Conservation (phyloP, 1,140 invertebrate species). For the Hyphantria cunea region DNA sequence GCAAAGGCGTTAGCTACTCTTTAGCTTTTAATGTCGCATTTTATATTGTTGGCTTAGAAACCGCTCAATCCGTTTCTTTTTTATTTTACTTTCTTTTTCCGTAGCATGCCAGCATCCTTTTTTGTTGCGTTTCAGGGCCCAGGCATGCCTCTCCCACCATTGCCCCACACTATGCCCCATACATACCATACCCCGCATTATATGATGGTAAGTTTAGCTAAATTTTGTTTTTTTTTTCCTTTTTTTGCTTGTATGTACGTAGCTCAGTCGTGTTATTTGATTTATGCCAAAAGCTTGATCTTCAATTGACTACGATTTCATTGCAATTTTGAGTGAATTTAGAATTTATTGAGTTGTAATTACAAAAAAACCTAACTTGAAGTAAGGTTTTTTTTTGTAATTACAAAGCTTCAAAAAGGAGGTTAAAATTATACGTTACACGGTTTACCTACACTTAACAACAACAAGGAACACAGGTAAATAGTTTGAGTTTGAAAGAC, state of each 20-base stretch:
- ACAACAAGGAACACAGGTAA: neutral
- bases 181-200: conserved; percentile 77
- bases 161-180: conserved; percentile 77
- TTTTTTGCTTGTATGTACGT: conserved; percentile 33
- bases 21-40: conserved; percentile 31
- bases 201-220: conserved; percentile 70
- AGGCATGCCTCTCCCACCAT: conserved; percentile 74
- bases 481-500: conserved; percentile 16
- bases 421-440: too few relatives aligned
- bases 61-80: conserved; percentile 36
- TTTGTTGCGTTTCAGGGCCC: conserved; percentile 75
- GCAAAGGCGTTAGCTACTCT: neutral
- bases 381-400: too few relatives aligned
- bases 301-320: too few relatives aligned
- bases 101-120: conserved; percentile 73
- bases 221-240: conserved; percentile 30
- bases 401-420: too few relatives aligned
- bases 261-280: neutral
- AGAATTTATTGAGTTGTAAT: too few relatives aligned
- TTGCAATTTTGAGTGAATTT: too few relatives aligned
- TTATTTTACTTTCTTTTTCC: conserved; percentile 54
- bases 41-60: conserved; percentile 30
- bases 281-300: neutral
- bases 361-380: too few relatives aligned
- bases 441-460: too few relatives aligned